Base-by-base conservation (phyloP, 2,113 vertebrate genomes). In the Rattus rattus region DNA sequence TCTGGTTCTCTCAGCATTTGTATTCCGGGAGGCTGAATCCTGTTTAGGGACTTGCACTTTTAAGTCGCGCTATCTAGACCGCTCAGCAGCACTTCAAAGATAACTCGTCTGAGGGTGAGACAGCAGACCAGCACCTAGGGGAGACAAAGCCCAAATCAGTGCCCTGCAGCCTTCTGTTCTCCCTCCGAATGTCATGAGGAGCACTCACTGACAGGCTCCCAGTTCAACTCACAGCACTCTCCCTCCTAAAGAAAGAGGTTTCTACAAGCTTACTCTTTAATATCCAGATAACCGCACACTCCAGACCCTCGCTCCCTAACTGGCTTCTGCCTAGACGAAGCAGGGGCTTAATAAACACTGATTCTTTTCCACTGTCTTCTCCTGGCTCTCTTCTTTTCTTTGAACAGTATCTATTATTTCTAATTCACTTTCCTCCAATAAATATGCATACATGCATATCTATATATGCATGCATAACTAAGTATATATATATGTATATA, bases 41-140 rank as follows among this genome's bases (percentile, higher is more conserved):
- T 54, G 80, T 96, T 76, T 98, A 92, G 92, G 67, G 72, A 90
- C 79, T 85, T 83, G 26, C 80, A 88, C 75, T 65, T 49, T 88
- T 30, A 88, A 95, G 93, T 36, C 92, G 8, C 67, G 81, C 20
- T 63, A 39, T 84, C 92, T 91, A 94, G 95, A 97, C 97, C 30
- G 19, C 13, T 93, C 97, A 65, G 91, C 93, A 96, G 86, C 94
- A 84, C 36, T 91, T 97, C 96, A 97, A 96, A 97, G 88, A 13
- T 96, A 97, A 92, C 92, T 79, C n/a, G 19, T 30, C 30, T 94
- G 47, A 3, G 61, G 14, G 81, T 1, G 5, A 96, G 94, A 88
- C 69, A 96, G 94, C 94, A 93, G 76, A 87, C 76, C 87, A 63
- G 54, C 69, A 86, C 92, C 83, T 76, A 33, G 69, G 86, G 96